phyloP scores from a whole-genome alignment of 2,113 vertebrate species.

The Coptodon bakossiorum region DNA sequence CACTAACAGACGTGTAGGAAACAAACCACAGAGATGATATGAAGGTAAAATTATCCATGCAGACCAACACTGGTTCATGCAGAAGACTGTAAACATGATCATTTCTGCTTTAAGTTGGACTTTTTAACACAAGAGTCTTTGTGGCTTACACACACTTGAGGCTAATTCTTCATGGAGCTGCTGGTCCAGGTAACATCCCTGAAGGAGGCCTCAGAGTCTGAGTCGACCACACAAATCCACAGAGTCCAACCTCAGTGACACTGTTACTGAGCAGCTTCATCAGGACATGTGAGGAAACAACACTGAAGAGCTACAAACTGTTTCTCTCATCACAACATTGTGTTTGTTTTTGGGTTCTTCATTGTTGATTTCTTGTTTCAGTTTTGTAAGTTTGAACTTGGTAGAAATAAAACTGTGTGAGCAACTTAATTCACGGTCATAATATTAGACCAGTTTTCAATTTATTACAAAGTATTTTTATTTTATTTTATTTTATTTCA shows the following conservation, averaged over 20 bases:
- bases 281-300: neutral
- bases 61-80: neutral
- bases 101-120: neutral
- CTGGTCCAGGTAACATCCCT: neutral
- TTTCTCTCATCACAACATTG: fast-evolving
- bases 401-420: neutral
- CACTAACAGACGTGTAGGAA: fast-evolving
- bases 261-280: neutral
- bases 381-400: neutral
- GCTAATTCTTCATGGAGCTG: neutral
- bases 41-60: fast-evolving
- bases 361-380: neutral
- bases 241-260: neutral
- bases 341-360: no score
- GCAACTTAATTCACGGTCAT: neutral
- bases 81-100: neutral
- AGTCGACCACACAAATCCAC: neutral
- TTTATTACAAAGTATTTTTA: neutral
- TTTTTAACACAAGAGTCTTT: neutral
- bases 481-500: fast-evolving
- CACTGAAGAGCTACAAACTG: neutral
- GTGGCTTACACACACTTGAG: neutral
- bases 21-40: neutral
- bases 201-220: neutral
- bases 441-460: fast-evolving